Conservation (phyloP, 2,888 invertebrate species). For the Ornithoptera priamus region DNA sequence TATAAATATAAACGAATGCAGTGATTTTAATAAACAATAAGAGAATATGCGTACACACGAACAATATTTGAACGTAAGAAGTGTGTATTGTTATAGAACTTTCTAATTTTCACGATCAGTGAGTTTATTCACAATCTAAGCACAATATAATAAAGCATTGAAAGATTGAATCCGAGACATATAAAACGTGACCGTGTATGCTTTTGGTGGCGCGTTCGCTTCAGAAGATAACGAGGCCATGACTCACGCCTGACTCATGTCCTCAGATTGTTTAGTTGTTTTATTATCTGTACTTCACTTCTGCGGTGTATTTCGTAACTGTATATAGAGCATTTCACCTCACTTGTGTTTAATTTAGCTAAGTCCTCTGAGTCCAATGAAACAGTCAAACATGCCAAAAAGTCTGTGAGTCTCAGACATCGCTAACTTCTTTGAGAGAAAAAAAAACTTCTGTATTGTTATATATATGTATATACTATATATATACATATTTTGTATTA, state of each 20-base stretch:
- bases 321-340: constrained; percentile 13
- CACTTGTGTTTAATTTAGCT: too few relatives aligned
- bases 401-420: too few relatives aligned
- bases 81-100: constrained; percentile 1
- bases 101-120: constrained; percentile 13
- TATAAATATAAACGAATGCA: not conserved
- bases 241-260: constrained; percentile 30
- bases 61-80: not conserved
- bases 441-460: too few relatives aligned
- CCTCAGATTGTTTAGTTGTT: constrained; percentile 28
- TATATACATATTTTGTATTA: too few relatives aligned
- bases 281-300: constrained; percentile 21
- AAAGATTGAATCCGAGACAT: not conserved
- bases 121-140: constrained; percentile 1
- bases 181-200: constrained; percentile 20
- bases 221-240: constrained; percentile 29
- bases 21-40: not conserved
- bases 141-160: constrained; percentile 9
- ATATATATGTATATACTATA: too few relatives aligned
- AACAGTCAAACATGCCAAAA: too few relatives aligned
- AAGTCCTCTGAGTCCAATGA: too few relatives aligned
- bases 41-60: not conserved
- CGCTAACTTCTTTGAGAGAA: too few relatives aligned
- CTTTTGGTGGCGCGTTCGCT: constrained; percentile 23
- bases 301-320: constrained; percentile 17